These are phyloP conservation scores for Rafetus swinhoei DNA, from an alignment of 2,113 vertebrate genomes.

Conservation along the genomic window DNA sequence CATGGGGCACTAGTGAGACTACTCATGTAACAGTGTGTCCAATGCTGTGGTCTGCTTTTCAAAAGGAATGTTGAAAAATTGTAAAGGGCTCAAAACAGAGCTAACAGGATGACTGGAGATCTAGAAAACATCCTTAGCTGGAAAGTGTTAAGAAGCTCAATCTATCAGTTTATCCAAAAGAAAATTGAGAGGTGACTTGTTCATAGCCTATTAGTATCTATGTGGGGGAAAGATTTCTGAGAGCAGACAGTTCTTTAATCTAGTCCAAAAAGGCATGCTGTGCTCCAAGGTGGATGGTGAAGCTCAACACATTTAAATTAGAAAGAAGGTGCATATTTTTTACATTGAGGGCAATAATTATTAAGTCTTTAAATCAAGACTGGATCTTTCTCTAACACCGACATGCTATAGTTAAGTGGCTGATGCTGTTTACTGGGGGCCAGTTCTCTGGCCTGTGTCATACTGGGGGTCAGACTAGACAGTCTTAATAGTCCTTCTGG, in stretches of 20 bases:
- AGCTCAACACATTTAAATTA: not conserved
- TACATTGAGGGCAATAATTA: not conserved
- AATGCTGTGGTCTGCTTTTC: not conserved
- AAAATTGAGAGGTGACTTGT: not conserved
- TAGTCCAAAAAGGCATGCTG: not conserved
- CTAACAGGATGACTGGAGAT: not conserved
- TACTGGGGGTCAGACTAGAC: not conserved
- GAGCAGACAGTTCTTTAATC: not conserved
- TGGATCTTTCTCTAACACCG: not conserved
- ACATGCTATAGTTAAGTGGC: accelerated
- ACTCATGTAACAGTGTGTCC: not conserved
- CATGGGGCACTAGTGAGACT: accelerated
- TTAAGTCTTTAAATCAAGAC: not conserved
- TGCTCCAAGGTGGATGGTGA: not conserved
- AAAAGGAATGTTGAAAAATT: not conserved
- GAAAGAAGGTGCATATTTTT: not conserved
- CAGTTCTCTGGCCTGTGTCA: not conserved
- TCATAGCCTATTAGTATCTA: not conserved
- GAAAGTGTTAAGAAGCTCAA: not conserved
- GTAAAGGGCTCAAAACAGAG: not conserved
- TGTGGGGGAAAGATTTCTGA: not conserved
- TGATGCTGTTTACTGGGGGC: not conserved
- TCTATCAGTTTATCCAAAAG: not conserved
- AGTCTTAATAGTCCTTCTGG: not conserved
- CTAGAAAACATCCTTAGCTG: not conserved